Evolutionary conservation across 2,113 vertebrate species (phyloP).

Genomic region (Nothoprocta pentlandii): DNA sequence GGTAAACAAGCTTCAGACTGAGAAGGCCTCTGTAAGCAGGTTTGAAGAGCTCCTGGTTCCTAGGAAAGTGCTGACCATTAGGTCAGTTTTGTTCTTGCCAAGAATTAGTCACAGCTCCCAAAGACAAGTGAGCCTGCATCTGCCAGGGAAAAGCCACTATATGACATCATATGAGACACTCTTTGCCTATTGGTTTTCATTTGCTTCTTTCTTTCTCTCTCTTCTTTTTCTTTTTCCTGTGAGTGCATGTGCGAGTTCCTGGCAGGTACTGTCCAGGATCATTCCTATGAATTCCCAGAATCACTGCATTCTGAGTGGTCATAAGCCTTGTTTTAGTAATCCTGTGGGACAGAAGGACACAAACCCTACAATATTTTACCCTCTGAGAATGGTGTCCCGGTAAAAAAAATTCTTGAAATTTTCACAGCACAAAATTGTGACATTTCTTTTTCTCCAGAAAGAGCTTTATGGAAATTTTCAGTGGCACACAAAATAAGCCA

Average conservation of each 20-base stretch:
- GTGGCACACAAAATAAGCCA: no score
- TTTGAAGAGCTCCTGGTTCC: not conserved
- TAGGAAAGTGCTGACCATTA: not conserved
- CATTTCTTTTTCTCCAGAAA: not conserved
- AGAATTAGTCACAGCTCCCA: not conserved
- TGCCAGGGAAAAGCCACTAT: no score
- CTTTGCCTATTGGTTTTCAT: not conserved
- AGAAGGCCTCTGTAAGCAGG: not conserved
- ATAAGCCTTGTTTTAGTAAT: not conserved
- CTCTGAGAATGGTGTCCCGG: not conserved
- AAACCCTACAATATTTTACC: not conserved
- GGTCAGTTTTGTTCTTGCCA: not conserved
- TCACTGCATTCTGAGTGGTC: not conserved
- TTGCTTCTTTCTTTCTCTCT: no score
- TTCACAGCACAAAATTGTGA: not conserved
- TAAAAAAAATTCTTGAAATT: not conserved
- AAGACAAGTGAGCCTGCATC: rapidly evolving
- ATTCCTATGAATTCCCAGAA: not conserved
- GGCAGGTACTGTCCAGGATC: no score
- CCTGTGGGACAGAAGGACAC: not conserved
- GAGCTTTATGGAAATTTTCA: no score
- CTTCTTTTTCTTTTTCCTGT: no score
- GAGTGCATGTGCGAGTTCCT: no score
- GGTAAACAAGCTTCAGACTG: not conserved
- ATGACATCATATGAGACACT: not conserved